Conservation (phyloP, 2,888 invertebrate genomes). For the Oxycera nigricornis region DNA sequence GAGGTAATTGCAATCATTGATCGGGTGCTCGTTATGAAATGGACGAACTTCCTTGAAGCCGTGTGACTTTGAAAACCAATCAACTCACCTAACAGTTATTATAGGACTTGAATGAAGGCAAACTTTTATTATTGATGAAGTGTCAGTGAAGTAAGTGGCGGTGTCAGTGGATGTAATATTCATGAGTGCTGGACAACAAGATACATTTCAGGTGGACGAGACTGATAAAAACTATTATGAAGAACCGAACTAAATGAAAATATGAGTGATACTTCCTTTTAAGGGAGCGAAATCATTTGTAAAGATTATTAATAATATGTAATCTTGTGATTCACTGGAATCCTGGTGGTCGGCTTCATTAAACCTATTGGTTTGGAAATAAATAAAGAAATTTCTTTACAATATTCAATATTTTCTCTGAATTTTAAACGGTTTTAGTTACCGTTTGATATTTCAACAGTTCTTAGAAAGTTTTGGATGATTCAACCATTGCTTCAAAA, state of each 20-base stretch:
- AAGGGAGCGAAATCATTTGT: background rate
- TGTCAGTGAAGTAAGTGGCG: background rate
- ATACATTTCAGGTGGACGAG: background rate
- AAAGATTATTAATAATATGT: constrained; percentile 9
- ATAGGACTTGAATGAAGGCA: constrained; percentile 33
- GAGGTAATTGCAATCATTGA: constrained; percentile 40
- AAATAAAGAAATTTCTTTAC: no score
- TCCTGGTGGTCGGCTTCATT: no score
- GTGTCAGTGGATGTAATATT: constrained; percentile 26
- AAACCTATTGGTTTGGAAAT: no score
- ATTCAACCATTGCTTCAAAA: no score
- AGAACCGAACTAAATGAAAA: background rate
- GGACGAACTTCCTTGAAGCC: background rate
- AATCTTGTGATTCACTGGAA: no score
- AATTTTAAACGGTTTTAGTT: no score
- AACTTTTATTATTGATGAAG: constrained; percentile 19
- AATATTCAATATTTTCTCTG: no score
- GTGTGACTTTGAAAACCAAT: background rate
- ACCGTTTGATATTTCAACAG: no score
- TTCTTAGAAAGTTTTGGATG: no score
- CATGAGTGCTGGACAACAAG: constrained; percentile 16
- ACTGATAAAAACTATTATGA: background rate
- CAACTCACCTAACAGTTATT: constrained; percentile 11
- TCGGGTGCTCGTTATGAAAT: constrained; percentile 7
- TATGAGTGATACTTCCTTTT: background rate